Conservation (phyloP, 53 echinoderm and acorn worm species). For the Patiria pectinifera region DNA sequence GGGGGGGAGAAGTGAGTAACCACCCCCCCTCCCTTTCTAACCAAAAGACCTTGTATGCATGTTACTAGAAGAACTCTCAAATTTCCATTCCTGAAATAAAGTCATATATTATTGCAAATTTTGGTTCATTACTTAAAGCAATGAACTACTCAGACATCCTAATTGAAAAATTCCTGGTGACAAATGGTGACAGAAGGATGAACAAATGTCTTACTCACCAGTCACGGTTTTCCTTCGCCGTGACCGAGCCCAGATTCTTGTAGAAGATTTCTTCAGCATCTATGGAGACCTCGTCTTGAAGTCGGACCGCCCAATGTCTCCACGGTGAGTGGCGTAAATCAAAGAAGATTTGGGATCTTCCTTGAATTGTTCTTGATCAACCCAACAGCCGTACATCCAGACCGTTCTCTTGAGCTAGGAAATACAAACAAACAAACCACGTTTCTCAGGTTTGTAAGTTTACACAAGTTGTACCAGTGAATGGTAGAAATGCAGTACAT, state of each 20-base stretch:
- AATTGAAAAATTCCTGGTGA: too few relatives aligned
- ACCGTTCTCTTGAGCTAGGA: slow-evolving; percentile 51
- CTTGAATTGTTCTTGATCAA: not conserved
- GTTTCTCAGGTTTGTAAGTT: not conserved
- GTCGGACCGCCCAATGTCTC: not conserved
- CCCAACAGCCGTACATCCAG: slow-evolving; percentile 55
- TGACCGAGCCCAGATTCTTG: slow-evolving; percentile 6
- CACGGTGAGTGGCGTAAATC: not conserved
- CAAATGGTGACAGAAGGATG: not conserved
- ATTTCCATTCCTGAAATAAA: too few relatives aligned
- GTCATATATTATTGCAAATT: too few relatives aligned
- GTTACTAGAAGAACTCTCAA: too few relatives aligned
- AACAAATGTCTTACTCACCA: slow-evolving; percentile 9
- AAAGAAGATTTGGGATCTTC: not conserved
- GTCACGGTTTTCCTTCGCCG: slow-evolving; percentile 41
- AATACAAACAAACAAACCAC: not conserved
- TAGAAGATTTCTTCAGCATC: slow-evolving; percentile 24
- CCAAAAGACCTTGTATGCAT: too few relatives aligned
- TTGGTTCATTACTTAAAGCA: too few relatives aligned
- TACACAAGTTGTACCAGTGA: too few relatives aligned
- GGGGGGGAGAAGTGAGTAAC: too few relatives aligned
- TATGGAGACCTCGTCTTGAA: slow-evolving; percentile 25
- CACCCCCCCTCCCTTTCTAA: too few relatives aligned
- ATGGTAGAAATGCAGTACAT: too few relatives aligned
- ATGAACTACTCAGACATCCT: too few relatives aligned